phyloP scores from a whole-genome alignment of 2,797 vertebrate genomes.

The Clarias pachynema region DNA sequence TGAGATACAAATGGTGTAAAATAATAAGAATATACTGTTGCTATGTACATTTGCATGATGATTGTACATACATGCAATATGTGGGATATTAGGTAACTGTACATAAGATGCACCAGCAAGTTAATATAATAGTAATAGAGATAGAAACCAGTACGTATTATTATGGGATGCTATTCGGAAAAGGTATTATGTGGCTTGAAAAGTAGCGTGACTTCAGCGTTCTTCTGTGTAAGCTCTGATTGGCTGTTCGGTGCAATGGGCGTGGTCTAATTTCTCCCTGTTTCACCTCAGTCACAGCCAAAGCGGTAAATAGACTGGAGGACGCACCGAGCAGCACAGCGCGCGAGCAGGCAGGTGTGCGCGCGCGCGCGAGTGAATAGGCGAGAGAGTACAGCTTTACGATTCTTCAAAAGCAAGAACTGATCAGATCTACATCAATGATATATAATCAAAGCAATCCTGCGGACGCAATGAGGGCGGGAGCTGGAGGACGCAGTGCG shows the following conservation, averaged over 20 bases:
- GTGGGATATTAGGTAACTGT: too few relatives aligned
- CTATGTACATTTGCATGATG: too few relatives aligned
- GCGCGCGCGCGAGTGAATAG: not conserved
- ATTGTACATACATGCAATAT: too few relatives aligned
- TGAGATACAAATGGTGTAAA: too few relatives aligned
- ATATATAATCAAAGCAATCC: slow-evolving; percentile 21
- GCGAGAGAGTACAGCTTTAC: not conserved
- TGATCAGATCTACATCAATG: not conserved
- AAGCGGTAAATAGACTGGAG: not conserved
- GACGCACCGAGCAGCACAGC: not conserved
- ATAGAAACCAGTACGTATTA: not conserved
- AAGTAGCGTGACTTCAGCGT: not conserved
- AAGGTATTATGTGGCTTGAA: not conserved
- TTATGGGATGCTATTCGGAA: not conserved
- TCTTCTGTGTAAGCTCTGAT: slow-evolving; percentile 58
- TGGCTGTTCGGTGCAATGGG: slow-evolving; percentile 62
- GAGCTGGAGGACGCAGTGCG: slow-evolving; percentile 42
- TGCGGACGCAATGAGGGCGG: slow-evolving; percentile 57
- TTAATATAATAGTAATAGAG: not conserved
- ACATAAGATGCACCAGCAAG: too few relatives aligned
- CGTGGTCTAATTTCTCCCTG: slow-evolving; percentile 33
- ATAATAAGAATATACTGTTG: too few relatives aligned
- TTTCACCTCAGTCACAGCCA: slow-evolving; percentile 5
- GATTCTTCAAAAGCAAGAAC: too few relatives aligned
- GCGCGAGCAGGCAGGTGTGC: not conserved